Evolutionary conservation across 2,113 vertebrate species (phyloP).

Genomic region (Panthera tigris): DNA sequence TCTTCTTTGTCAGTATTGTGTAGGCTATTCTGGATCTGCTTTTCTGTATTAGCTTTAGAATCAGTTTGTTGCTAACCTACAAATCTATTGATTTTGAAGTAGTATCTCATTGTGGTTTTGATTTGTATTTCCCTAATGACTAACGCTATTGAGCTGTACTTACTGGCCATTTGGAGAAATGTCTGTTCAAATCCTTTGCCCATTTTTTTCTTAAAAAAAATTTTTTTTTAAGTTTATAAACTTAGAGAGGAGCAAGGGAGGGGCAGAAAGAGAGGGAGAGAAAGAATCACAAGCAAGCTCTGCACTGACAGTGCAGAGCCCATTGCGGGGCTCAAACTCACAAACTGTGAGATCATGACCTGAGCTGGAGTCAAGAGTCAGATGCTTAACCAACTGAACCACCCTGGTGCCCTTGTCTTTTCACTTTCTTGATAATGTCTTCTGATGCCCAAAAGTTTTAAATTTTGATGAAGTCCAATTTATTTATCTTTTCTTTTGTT

Average conservation of each 20-base stretch:
- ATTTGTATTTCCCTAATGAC: neutral
- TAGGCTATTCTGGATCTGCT: neutral
- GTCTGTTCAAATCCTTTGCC: neutral
- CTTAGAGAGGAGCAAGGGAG: no score
- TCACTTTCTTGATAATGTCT: neutral
- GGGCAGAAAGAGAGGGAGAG: no score
- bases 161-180: neutral
- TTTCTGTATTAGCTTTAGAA: neutral
- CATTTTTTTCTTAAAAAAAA: neutral
- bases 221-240: no score
- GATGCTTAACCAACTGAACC: no score
- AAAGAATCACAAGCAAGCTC: no score
- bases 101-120: neutral
- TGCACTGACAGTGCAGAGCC: no score
- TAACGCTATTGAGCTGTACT: neutral
- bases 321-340: no score
- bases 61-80: neutral
- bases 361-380: no score
- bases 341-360: no score
- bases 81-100: neutral
- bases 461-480: neutral
- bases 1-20: neutral
- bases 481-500: neutral
- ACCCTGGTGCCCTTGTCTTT: neutral
- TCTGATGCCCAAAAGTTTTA: neutral